Evolutionary conservation across 2,888 invertebrate genomes (phyloP), one percentile per base, ranked within the genome.

Genomic region (Rhingia rostrata): DNA sequence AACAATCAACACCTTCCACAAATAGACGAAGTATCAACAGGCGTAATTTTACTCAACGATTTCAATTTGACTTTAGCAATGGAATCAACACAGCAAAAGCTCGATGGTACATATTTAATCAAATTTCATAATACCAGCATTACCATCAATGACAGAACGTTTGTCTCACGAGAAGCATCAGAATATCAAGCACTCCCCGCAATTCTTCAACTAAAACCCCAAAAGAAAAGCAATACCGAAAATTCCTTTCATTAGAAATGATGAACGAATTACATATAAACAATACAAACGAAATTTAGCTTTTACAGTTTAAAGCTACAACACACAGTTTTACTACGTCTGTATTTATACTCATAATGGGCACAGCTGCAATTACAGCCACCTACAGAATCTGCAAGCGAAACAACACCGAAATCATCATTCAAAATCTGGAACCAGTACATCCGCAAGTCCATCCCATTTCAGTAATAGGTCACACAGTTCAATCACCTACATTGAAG

Each of bases 1-100:
- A 81, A 70, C 37, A 63, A 33, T 54, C 69, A 69, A 35, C 81
- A 81, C 7, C 30, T 69, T 1, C 75, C 75, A 9, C 35, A 33
- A 56, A 43, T 73, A 30, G 73, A 66, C 12, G 64, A 73, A 58
- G 30, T 64, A 32, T 41, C 73, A 64, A 6, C 56, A 12, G 79
- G 79, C 10, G 35, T 66, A 33, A 35, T 80, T 14, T 22, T 80
- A 3, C 39, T 80, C 49, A 73, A 73, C 32, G 12, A 79, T 30
- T 79, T 72, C 32, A 63, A 63, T 14, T 64, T 63, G 43, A 61
- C 53, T 41, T 9, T 66, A 51, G 6, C 9, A 53, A 39, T 22
- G 32, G 43, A 63, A 35, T 63, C 41, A 14, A 66, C 22, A 30
- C 58, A n/a, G 22, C 60, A 53, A 47, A 41, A 32, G 33, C 53